phyloP scores from a whole-genome alignment of 35 echinoderm and acorn worm species.

The Acanthaster planci region DNA sequence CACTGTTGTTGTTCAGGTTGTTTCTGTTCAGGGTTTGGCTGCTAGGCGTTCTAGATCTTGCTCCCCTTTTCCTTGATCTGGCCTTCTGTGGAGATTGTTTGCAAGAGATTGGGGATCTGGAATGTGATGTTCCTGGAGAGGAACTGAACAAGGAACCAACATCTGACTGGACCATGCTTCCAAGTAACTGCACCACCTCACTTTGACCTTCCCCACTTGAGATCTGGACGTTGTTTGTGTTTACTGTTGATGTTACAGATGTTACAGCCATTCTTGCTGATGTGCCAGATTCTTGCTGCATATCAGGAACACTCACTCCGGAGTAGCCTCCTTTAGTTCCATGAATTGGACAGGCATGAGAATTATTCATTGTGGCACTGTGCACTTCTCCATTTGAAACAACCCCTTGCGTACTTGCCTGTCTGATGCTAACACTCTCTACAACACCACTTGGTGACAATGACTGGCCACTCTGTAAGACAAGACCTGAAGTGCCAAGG shows the following conservation, averaged over 20 bases:
- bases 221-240: neutral
- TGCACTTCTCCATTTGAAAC: too few species aligned
- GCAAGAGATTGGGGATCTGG: neutral
- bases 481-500: neutral
- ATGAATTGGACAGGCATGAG: neutral
- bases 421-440: neutral
- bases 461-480: neutral
- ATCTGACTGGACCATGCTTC: neutral
- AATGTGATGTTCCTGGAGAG: neutral
- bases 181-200: conserved; percentile 7
- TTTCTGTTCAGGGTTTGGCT: neutral
- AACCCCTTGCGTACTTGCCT: neutral
- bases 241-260: neutral
- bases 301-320: too few species aligned
- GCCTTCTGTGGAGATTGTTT: neutral
- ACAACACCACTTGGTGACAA: neutral
- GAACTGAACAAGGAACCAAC: neutral
- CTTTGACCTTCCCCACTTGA: neutral
- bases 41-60: neutral
- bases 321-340: neutral
- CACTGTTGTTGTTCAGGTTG: conserved; percentile 2
- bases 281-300: too few species aligned
- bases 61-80: neutral
- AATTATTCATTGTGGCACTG: neutral
- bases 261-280: too few species aligned